Conservation (phyloP, 2,888 invertebrate genomes). For the Cataglyphis rosenhaueri region DNA sequence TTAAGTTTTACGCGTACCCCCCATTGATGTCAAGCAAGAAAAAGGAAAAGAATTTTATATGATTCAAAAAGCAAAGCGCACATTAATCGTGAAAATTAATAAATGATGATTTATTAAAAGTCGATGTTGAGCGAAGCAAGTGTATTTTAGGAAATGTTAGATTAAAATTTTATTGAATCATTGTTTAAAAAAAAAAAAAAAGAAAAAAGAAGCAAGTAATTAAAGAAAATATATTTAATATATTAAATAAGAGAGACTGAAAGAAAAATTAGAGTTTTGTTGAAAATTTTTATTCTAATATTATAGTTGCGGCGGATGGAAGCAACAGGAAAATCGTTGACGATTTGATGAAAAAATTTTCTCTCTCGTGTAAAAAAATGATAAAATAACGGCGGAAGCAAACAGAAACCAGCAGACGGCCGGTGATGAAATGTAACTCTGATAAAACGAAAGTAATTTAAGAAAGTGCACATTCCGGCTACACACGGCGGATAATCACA, state of each 20-base stretch:
- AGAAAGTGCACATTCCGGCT: constrained; percentile 53
- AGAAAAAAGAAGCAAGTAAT: not conserved
- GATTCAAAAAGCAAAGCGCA: constrained; percentile 3
- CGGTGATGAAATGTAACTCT: constrained; percentile 50
- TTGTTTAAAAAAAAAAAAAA: too few relatives aligned
- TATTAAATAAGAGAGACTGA: not conserved
- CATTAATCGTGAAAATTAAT: constrained; percentile 21
- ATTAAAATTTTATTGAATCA: not conserved
- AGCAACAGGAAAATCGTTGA: not conserved
- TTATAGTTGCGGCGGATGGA: not conserved
- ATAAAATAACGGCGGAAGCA: constrained; percentile 24
- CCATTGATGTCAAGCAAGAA: constrained; percentile 2
- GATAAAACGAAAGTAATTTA: constrained; percentile 62
- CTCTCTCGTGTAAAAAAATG: not conserved
- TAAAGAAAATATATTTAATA: not conserved
- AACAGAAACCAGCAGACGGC: not conserved
- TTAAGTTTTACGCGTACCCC: constrained; percentile 35
- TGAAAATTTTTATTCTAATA: not conserved
- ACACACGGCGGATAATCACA: constrained; percentile 51
- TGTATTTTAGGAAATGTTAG: not conserved
- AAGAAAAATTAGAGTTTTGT: not conserved
- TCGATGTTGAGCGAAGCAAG: not conserved
- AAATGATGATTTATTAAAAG: not conserved
- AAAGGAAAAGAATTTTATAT: not conserved
- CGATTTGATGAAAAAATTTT: constrained; percentile 17